Conservation (phyloP, 2,888 invertebrate species). For the Pherbina coryleti region DNA sequence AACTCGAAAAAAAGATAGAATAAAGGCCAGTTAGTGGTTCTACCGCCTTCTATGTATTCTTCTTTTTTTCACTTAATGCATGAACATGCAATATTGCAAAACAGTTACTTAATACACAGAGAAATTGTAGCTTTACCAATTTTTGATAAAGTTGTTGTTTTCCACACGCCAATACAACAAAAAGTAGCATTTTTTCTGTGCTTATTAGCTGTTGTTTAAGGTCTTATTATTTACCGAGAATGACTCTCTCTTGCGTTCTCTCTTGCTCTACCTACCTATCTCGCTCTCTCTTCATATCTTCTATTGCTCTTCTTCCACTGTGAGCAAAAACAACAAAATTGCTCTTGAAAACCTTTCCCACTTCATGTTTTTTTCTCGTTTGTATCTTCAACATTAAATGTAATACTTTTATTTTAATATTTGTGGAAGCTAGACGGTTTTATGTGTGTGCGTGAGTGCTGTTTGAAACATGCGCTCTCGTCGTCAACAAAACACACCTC, state of each 20-base stretch:
- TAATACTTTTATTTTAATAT: not conserved
- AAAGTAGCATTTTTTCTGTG: too few relatives aligned
- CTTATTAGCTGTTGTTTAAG: too few relatives aligned
- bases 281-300: not conserved
- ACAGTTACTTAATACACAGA: not conserved
- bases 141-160: too few relatives aligned
- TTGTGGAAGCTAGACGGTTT: conserved; percentile 14
- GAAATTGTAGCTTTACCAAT: not conserved
- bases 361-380: not conserved
- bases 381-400: not conserved
- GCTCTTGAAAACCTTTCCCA: not conserved
- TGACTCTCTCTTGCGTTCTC: too few relatives aligned
- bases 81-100: too few relatives aligned
- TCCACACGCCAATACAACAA: too few relatives aligned
- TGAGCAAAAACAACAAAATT: not conserved
- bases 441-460: not conserved
- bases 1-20: too few relatives aligned
- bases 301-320: not conserved
- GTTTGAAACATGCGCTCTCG: not conserved
- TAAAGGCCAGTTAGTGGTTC: too few relatives aligned
- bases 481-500: not conserved
- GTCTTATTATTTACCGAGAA: not conserved
- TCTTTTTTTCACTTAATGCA: too few relatives aligned
- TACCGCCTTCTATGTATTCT: too few relatives aligned
- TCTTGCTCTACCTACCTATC: not conserved